Percentiles rank a stretch among this genome's conserved stretches.
These are phyloP conservation scores for Plotosus lineatus DNA, from an alignment of 2,113 vertebrate genomes.

Conservation along the genomic window DNA sequence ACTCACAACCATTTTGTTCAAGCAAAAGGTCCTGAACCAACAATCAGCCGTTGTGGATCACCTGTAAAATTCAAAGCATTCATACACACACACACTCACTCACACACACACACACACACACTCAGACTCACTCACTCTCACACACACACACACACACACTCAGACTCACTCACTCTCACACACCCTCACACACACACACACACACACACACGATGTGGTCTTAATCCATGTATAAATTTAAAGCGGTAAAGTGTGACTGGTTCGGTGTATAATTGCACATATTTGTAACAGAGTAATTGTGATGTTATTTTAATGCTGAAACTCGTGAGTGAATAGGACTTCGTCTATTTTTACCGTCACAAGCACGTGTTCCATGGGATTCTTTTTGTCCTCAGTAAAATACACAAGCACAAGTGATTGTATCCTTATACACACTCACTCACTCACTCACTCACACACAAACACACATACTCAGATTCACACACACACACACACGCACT, in stretches of 20 bases:
- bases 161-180: neutral
- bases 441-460: too few relatives aligned
- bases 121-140: too few relatives aligned
- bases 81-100: too few relatives aligned
- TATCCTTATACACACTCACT: neutral
- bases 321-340: neutral
- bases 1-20: too few relatives aligned
- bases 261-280: constrained; percentile 17
- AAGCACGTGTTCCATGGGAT: neutral
- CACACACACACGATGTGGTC: neutral
- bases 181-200: neutral
- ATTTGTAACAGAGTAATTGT: neutral
- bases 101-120: too few relatives aligned
- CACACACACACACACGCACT: too few relatives aligned
- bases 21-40: too few relatives aligned
- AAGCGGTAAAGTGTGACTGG: neutral
- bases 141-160: constrained; percentile 3
- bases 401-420: neutral
- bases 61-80: too few relatives aligned
- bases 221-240: neutral
- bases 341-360: neutral
- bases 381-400: neutral
- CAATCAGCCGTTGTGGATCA: too few relatives aligned
- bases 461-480: too few relatives aligned
- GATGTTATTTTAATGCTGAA: neutral